Percentiles rank a stretch among this genome's conserved stretches.
These are phyloP conservation scores for Megaceryle maxima DNA, from an alignment of 2,113 vertebrate species.

Conservation along the genomic window DNA sequence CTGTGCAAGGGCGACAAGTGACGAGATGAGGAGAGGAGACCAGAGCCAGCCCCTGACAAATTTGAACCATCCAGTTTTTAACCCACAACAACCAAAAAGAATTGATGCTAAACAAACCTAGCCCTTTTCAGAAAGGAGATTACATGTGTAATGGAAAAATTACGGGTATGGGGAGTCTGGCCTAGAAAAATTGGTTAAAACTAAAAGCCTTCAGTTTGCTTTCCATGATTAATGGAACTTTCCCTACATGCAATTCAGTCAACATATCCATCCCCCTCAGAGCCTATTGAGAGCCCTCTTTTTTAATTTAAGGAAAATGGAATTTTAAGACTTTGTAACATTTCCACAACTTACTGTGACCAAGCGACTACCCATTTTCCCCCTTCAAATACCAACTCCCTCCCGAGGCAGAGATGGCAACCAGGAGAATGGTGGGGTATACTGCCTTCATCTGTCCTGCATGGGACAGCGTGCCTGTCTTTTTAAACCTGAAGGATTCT, in stretches of 20 bases:
- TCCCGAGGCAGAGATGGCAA: neutral
- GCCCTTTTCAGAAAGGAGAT: slow-evolving; percentile 31
- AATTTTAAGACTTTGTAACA: slow-evolving; percentile 29
- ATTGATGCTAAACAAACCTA: slow-evolving; percentile 4
- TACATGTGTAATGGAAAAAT: slow-evolving; percentile 65
- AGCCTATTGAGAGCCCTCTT: slow-evolving; percentile 1
- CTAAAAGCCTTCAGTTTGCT: slow-evolving; percentile 46
- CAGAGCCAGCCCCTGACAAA: slow-evolving; percentile 64
- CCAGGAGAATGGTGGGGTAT: neutral
- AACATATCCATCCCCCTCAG: slow-evolving; percentile 53
- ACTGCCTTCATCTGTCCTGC: neutral
- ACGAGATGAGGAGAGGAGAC: slow-evolving; percentile 59
- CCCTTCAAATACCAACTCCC: neutral
- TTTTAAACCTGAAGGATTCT: neutral
- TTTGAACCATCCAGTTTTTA: slow-evolving; percentile 65
- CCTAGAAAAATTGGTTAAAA: slow-evolving; percentile 49
- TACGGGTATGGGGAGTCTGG: neutral
- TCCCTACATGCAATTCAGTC: slow-evolving; percentile 23
- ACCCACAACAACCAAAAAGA: slow-evolving; percentile 9
- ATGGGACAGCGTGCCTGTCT: neutral
- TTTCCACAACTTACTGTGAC: slow-evolving; percentile 5
- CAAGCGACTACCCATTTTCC: neutral
- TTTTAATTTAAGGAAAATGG: neutral
- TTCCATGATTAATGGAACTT: slow-evolving; percentile 68
- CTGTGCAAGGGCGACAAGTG: slow-evolving; percentile 58